Conservation (phyloP, 1,140 invertebrate genomes). For the Tetranychus cinnabarinus region DNA sequence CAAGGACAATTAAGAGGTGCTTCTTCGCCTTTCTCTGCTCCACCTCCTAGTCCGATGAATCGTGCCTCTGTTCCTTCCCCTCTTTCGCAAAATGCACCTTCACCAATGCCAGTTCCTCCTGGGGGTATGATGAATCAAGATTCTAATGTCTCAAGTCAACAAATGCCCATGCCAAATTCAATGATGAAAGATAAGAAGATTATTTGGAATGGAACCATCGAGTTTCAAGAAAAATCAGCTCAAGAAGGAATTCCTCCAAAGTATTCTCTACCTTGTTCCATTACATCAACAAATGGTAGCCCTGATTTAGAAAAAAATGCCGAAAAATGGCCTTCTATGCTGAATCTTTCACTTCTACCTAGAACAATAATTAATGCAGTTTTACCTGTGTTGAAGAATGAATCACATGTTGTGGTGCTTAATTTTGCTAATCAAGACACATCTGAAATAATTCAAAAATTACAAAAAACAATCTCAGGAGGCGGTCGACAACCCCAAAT, state of each 20-base stretch:
- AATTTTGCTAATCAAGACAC: slow-evolving; percentile 28
- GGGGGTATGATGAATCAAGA: too few species aligned
- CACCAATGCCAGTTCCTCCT: neutral
- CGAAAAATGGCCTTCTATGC: slow-evolving; percentile 67
- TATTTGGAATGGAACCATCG: slow-evolving; percentile 63
- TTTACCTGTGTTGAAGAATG: slow-evolving; percentile 51
- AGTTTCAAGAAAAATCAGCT: slow-evolving; percentile 66
- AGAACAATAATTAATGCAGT: slow-evolving; percentile 65
- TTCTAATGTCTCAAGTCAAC: neutral
- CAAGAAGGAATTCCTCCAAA: slow-evolving; percentile 30
- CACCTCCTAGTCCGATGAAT: neutral
- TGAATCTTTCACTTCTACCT: slow-evolving; percentile 80
- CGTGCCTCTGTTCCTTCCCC: neutral
- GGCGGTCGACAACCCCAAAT: neutral
- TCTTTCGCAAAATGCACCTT: neutral
- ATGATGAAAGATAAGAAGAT: neutral
- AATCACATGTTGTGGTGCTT: slow-evolving; percentile 61
- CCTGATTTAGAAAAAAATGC: slow-evolving; percentile 22
- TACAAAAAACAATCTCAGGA: slow-evolving; percentile 18
- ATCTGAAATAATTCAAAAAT: slow-evolving; percentile 49
- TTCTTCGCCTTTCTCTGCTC: neutral
- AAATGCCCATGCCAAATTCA: neutral
- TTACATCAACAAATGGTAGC: slow-evolving; percentile 9
- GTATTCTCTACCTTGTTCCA: slow-evolving; percentile 32
- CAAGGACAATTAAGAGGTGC: neutral